Evolutionary conservation across 2,113 vertebrate species (phyloP).

Genomic region (Gymnobelideus leadbeateri): DNA sequence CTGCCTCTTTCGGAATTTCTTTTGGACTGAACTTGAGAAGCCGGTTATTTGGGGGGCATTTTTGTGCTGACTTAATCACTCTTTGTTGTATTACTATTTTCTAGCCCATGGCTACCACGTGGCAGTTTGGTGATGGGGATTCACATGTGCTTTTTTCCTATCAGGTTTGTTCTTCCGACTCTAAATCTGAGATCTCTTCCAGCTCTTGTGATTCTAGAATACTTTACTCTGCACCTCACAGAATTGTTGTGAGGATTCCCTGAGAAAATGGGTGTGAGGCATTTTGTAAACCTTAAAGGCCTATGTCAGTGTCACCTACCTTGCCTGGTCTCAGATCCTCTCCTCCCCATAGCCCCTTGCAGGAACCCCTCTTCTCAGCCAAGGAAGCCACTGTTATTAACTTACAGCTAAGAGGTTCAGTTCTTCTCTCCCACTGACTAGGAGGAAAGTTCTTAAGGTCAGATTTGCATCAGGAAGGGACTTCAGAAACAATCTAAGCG

Average conservation of each 20-base stretch:
- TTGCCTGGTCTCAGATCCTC: not conserved
- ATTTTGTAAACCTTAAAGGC: not conserved
- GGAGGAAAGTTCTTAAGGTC: not conserved
- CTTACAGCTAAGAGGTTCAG: not conserved
- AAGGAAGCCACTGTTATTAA: not conserved
- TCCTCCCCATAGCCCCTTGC: no score
- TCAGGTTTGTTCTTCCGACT: not conserved
- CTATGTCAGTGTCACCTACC: not conserved
- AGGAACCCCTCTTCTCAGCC: not conserved
- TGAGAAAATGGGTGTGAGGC: not conserved
- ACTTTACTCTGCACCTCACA: not conserved
- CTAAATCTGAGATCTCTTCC: not conserved
- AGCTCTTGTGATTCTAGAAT: not conserved
- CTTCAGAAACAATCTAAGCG: not conserved
- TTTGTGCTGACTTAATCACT: slow-evolving; percentile 44
- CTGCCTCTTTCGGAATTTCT: slow-evolving; percentile 32
- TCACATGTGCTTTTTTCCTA: not conserved
- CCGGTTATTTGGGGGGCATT: not conserved
- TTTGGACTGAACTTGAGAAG: slow-evolving; percentile 58
- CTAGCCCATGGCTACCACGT: slow-evolving; percentile 10
- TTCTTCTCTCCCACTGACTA: not conserved
- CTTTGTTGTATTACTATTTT: slow-evolving; percentile 50
- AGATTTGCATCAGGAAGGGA: not conserved
- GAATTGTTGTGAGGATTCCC: not conserved
- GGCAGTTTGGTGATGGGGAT: not conserved